Evolutionary conservation across 2,797 vertebrate species (phyloP).

Genomic region (Pampus argenteus): DNA sequence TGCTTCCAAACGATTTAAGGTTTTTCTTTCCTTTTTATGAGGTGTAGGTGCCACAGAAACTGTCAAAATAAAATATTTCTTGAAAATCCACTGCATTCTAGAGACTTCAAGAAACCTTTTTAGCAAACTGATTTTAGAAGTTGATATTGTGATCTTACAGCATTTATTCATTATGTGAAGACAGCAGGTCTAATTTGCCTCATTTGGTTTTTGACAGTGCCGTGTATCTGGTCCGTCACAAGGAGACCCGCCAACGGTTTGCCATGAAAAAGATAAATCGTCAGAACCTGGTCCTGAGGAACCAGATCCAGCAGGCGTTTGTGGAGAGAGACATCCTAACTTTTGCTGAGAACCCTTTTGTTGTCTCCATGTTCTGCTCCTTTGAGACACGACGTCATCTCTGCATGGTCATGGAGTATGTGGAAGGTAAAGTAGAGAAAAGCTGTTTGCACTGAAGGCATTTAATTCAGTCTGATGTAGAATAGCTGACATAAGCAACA

Average conservation of each 20-base stretch:
- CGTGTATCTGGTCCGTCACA: constrained; percentile 95
- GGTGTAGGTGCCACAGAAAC: neutral
- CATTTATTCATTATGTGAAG: neutral
- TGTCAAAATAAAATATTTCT: neutral
- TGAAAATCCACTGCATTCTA: neutral
- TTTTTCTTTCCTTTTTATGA: neutral
- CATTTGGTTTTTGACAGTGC: constrained; percentile 83
- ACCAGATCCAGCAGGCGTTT: constrained; percentile 98
- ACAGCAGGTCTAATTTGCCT: neutral
- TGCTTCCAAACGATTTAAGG: neutral
- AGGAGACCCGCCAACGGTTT: constrained; percentile 94
- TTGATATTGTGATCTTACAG: neutral
- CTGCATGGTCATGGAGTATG: constrained; percentile 99
- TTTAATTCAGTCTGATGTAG: neutral
- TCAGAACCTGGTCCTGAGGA: constrained; percentile 96
- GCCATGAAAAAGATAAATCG: constrained; percentile 99
- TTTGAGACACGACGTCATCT: constrained; percentile 96
- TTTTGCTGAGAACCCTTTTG: constrained; percentile 97
- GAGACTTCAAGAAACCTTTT: neutral
- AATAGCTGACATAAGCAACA: fast-evolving
- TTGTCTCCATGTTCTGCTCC: constrained; percentile 99
- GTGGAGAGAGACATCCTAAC: constrained; percentile 98
- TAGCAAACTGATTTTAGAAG: too few species aligned
- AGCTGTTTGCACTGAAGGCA: neutral
- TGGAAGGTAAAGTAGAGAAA: constrained; percentile 89